These are phyloP conservation scores for Melanotaenia nigrans DNA, from an alignment of 2,797 vertebrate genomes.

Conservation along the genomic window DNA sequence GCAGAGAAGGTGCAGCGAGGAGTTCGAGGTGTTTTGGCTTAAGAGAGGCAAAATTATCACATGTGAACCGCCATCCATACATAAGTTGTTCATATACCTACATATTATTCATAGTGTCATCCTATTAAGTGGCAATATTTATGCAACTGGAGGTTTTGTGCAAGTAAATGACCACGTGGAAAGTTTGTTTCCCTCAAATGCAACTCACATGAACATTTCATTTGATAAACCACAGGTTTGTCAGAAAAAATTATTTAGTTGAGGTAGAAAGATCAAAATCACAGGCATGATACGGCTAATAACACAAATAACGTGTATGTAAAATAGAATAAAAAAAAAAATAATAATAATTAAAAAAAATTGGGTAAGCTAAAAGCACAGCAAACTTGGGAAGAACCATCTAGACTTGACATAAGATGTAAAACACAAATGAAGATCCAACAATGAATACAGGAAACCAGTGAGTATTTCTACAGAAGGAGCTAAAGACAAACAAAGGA, in stretches of 20 bases:
- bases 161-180: not conserved
- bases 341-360: no score
- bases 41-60: not conserved
- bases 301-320: no score
- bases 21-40: not conserved
- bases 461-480: not conserved
- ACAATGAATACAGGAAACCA: not conserved
- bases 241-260: not conserved
- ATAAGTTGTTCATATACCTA: not conserved
- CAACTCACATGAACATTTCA: not conserved
- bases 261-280: not conserved
- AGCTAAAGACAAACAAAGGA: not conserved
- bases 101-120: not conserved
- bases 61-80: not conserved
- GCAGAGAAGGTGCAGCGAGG: not conserved
- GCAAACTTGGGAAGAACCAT: not conserved
- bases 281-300: no score
- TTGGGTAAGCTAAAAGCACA: not conserved
- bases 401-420: not conserved
- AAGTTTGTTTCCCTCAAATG: not conserved
- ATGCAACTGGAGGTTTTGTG: not conserved
- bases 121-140: no score
- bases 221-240: not conserved
- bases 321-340: no score
- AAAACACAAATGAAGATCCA: not conserved